Conservation (phyloP, 2,888 invertebrate genomes). For the Sminthurinus aureus region DNA sequence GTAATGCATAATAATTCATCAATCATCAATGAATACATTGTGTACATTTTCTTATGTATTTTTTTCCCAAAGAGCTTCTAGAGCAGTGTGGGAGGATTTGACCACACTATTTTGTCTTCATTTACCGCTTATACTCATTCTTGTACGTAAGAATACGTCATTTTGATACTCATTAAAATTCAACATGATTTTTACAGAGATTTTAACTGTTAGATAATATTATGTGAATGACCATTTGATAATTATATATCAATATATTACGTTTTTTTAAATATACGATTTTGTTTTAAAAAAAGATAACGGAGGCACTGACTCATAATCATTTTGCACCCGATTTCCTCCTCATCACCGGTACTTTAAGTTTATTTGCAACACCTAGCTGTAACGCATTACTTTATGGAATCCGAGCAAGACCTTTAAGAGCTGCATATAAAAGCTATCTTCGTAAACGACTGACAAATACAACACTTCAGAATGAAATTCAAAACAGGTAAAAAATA, state of each 20-base stretch:
- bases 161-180: too few relatives aligned
- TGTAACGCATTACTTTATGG: constrained; percentile 58
- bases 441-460: constrained; percentile 59
- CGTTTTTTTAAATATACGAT: too few relatives aligned
- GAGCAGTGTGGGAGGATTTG: constrained; percentile 58
- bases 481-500: constrained; percentile 42
- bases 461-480: constrained; percentile 59
- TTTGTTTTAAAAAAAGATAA: constrained; percentile 17
- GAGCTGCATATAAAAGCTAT: constrained; percentile 59
- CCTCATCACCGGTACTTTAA: constrained; percentile 52
- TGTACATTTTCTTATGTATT: too few relatives aligned
- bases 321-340: constrained; percentile 51
- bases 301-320: constrained; percentile 30
- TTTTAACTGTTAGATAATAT: background rate
- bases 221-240: constrained; percentile 1
- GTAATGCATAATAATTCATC: too few relatives aligned
- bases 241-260: too few relatives aligned
- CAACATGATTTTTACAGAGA: background rate
- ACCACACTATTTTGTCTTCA: constrained; percentile 55
- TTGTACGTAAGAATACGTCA: constrained; percentile 49
- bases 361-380: constrained; percentile 56
- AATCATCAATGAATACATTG: too few relatives aligned
- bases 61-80: constrained; percentile 47
- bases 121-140: constrained; percentile 57
- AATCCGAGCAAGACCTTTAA: constrained; percentile 57